Percentiles rank a stretch among this genome's conserved stretches.
Conservation (phyloP, 1,140 invertebrate species). For the Theocolax elegans region DNA sequence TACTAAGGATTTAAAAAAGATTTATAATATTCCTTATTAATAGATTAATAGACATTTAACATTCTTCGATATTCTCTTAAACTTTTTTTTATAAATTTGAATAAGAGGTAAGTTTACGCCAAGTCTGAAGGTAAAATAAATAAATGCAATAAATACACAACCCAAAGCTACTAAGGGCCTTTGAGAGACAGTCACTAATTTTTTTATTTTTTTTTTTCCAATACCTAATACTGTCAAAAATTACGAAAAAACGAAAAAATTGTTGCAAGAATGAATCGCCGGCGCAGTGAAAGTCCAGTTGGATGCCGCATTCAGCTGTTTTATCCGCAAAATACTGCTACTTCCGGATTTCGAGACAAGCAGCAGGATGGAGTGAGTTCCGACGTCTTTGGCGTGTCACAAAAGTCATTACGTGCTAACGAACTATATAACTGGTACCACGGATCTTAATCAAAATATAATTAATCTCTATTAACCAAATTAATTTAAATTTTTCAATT, state of each 20-base stretch:
- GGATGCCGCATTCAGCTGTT: constrained; percentile 32
- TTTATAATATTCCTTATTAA: neutral
- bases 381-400: no score
- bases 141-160: no score
- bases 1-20: no score
- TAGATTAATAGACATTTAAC: neutral
- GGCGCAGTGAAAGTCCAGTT: constrained; percentile 24
- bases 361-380: constrained; percentile 17
- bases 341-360: neutral
- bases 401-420: no score
- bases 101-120: constrained; percentile 12
- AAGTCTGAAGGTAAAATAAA: neutral
- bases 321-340: constrained; percentile 18
- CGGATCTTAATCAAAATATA: no score
- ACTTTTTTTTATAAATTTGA: neutral
- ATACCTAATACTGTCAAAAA: neutral
- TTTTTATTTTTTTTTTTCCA: no score
- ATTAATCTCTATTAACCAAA: no score
- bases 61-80: neutral
- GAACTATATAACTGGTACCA: no score
- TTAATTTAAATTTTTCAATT: no score
- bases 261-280: constrained; percentile 18
- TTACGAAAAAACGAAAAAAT: neutral
- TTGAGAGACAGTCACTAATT: no score
- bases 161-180: no score